Percentiles rank a stretch among this genome's conserved stretches.
phyloP scores from a whole-genome alignment of 2,888 invertebrate species.

The Cephus rjabovi region DNA sequence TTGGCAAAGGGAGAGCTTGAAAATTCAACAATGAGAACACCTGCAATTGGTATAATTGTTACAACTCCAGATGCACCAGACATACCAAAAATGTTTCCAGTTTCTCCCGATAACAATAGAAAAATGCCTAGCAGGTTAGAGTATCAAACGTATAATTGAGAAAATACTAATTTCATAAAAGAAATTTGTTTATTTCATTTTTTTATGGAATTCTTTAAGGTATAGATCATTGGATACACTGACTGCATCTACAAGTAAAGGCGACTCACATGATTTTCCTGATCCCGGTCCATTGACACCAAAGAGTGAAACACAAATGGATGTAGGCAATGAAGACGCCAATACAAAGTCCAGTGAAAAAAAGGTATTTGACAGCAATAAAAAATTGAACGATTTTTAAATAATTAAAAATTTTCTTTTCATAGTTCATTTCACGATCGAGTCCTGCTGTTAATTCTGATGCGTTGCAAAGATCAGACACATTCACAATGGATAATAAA shows the following conservation, averaged over 20 bases:
- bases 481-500: slow-evolving; percentile 27
- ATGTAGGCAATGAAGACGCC: neutral
- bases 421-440: neutral
- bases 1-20: neutral
- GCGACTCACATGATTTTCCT: slow-evolving; percentile 11
- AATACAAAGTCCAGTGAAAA: neutral
- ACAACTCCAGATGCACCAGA: slow-evolving; percentile 32
- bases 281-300: slow-evolving; percentile 10
- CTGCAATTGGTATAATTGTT: slow-evolving; percentile 26
- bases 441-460: neutral
- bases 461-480: slow-evolving; percentile 29
- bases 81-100: slow-evolving; percentile 20
- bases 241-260: slow-evolving; percentile 2
- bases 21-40: slow-evolving; percentile 26
- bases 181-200: neutral
- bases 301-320: slow-evolving; percentile 9
- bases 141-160: neutral
- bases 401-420: neutral
- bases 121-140: neutral
- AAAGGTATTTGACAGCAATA: neutral
- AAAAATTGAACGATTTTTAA: neutral
- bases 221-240: slow-evolving; percentile 23
- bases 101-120: neutral
- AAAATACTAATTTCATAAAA: slow-evolving; percentile 13
- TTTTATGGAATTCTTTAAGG: slow-evolving; percentile 10